Percentiles rank a stretch among this genome's conserved stretches.
Evolutionary conservation across 92 coral and sea anemone species (phyloP).

Genomic region (Muricea muricata): DNA sequence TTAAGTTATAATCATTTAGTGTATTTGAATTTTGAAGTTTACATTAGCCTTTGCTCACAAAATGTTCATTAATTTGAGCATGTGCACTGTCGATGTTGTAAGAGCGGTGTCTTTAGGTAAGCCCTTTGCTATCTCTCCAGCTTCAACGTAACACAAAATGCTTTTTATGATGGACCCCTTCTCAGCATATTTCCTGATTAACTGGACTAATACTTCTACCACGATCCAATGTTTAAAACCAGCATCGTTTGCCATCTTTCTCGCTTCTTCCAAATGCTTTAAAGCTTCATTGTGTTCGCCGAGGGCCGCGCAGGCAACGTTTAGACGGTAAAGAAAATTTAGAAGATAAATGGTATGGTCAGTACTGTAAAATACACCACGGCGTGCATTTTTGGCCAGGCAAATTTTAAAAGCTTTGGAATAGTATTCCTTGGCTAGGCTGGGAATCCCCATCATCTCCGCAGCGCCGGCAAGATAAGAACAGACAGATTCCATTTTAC

Average conservation of each 20-base stretch:
- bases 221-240: not conserved
- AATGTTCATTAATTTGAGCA: not conserved
- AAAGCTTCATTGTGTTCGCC: conserved; percentile 22
- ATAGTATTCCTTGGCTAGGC: conserved; percentile 9
- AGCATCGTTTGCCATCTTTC: not conserved
- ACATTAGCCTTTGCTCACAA: not conserved
- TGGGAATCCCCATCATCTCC: not conserved
- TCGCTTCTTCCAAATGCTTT: conserved; percentile 39
- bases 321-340: conserved; percentile 3
- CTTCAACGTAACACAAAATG: not conserved
- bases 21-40: too few species aligned
- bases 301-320: conserved; percentile 1
- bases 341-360: not conserved
- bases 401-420: conserved; percentile 17
- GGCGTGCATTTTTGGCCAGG: not conserved
- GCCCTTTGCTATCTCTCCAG: not conserved
- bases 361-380: too few species aligned
- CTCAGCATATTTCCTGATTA: not conserved
- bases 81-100: not conserved
- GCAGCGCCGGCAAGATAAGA: not conserved
- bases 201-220: not conserved
- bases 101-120: not conserved
- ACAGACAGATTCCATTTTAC: not conserved
- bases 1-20: too few species aligned
- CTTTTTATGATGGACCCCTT: not conserved